Conservation (phyloP, 1,140 invertebrate genomes). For the Pseudomyrmex dendroicus region DNA sequence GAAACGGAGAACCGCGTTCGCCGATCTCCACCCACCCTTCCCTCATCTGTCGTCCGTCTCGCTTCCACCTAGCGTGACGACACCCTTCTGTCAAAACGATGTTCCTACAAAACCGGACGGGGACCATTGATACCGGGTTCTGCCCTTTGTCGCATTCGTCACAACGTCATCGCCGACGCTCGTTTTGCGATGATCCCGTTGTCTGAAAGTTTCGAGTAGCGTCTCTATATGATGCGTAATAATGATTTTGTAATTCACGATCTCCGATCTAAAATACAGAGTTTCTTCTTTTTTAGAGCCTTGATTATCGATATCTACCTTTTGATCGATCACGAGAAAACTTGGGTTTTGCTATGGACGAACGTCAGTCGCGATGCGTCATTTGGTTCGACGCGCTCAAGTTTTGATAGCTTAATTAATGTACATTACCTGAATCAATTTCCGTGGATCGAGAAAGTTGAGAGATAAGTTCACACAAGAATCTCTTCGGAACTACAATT, state of each 20-base stretch:
- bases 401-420: too few species aligned
- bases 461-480: not conserved
- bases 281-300: too few species aligned
- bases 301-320: too few species aligned
- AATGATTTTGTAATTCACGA: not conserved
- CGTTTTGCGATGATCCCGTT: conserved; percentile 19
- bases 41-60: not conserved
- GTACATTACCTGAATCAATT: not conserved
- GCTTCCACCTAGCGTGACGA: conserved; percentile 18
- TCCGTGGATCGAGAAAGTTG: not conserved
- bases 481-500: not conserved
- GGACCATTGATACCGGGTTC: conserved; percentile 51
- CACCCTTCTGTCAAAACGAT: conserved; percentile 61
- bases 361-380: too few species aligned
- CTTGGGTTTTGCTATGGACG: too few species aligned
- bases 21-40: conserved; percentile 4
- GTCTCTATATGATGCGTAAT: not conserved
- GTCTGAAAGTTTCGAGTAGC: not conserved
- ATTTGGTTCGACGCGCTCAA: too few species aligned
- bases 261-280: not conserved
- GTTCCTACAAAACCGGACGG: conserved; percentile 56
- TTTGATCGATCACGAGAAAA: too few species aligned
- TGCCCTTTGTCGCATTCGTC: conserved; percentile 42
- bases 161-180: conserved; percentile 36
- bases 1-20: not conserved